Evolutionary conservation across 2,113 vertebrate species (phyloP).

Genomic region (Corythornis vintsioides): DNA sequence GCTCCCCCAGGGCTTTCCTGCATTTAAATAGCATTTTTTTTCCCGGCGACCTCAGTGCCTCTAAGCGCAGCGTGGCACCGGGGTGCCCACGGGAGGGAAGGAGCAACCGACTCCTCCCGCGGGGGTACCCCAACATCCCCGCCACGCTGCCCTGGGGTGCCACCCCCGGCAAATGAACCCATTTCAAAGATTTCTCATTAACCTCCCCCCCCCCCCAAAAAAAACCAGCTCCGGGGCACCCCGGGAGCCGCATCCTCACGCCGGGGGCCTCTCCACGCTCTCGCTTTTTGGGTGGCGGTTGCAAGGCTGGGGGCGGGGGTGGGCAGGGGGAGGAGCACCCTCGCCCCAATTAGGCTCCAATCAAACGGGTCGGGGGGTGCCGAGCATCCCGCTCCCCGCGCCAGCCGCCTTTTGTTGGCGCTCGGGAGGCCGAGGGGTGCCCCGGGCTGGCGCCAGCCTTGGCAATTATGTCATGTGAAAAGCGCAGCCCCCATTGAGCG

Average conservation of each 20-base stretch:
- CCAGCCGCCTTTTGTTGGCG: constrained; percentile 37
- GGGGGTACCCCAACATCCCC: neutral
- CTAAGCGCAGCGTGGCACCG: rapidly evolving
- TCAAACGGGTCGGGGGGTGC: neutral
- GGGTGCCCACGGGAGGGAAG: too few species aligned
- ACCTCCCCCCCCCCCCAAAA: neutral
- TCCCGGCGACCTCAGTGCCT: neutral
- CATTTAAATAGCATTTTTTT: neutral
- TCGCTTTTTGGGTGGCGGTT: neutral
- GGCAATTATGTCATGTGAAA: constrained; percentile 76
- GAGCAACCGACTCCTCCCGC: rapidly evolving
- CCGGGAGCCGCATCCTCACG: rapidly evolving
- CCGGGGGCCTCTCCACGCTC: neutral
- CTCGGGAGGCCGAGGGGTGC: constrained; percentile 43
- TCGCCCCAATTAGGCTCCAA: neutral
- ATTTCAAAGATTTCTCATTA: neutral
- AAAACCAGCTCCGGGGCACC: too few species aligned
- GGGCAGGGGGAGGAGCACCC: neutral
- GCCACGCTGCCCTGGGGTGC: rapidly evolving
- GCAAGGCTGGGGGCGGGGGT: neutral
- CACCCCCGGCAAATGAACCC: neutral
- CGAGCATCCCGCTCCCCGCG: neutral
- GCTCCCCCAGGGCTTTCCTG: rapidly evolving
- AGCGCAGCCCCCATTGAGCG: constrained; percentile 82
- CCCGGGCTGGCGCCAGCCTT: constrained; percentile 78